Evolutionary conservation across 2,113 vertebrate species (phyloP).

Genomic region (Callocephalon fimbriatum): DNA sequence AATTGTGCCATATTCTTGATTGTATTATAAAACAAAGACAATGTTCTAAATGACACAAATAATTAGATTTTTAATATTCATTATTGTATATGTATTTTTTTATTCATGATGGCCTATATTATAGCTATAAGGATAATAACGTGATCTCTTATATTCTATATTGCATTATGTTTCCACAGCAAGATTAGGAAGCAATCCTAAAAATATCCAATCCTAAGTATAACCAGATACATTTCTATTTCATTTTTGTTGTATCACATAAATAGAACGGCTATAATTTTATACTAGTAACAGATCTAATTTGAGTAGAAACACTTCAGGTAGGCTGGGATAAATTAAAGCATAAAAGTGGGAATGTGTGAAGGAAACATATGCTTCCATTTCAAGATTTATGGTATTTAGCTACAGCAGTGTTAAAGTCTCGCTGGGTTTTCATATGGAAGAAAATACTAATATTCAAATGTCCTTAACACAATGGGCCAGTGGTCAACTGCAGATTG

Average conservation of each 20-base stretch:
- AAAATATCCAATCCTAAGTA: constrained; percentile 21
- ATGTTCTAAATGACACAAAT: constrained; percentile 29
- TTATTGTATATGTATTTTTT: not conserved
- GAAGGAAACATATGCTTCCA: constrained; percentile 40
- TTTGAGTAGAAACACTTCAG: constrained; percentile 41
- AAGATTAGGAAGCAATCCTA: constrained; percentile 37
- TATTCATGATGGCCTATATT: not conserved
- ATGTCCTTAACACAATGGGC: not conserved
- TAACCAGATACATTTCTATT: constrained; percentile 8
- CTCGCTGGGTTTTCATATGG: not conserved
- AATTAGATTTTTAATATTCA: constrained; percentile 47
- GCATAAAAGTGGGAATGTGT: constrained; percentile 42
- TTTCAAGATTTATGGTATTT: constrained; percentile 32
- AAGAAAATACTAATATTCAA: not conserved
- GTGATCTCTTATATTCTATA: not conserved
- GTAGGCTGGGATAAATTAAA: constrained; percentile 49
- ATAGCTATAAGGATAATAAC: not conserved
- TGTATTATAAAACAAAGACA: constrained; percentile 12
- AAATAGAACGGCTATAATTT: constrained; percentile 58
- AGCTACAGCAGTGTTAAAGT: not conserved
- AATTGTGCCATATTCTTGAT: not conserved
- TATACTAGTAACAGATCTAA: constrained; percentile 46
- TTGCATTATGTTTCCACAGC: constrained; percentile 11
- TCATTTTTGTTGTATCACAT: not conserved
- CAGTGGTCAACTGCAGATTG: not conserved